Conservation (phyloP, 2,797 vertebrate genomes). For the Atherinosoma microstoma region DNA sequence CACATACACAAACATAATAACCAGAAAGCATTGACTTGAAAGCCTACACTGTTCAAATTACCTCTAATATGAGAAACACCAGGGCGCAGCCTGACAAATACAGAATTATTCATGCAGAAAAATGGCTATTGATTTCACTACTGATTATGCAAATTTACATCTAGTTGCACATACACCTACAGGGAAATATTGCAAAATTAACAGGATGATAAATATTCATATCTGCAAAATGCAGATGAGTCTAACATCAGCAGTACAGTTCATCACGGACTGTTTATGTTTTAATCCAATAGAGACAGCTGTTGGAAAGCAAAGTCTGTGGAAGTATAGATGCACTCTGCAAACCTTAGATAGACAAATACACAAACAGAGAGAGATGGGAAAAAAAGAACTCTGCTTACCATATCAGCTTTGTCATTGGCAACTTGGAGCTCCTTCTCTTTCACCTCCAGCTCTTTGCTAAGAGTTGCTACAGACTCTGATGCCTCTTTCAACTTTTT, state of each 20-base stretch:
- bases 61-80: not conserved
- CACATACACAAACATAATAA: not conserved
- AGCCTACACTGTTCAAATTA: not conserved
- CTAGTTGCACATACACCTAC: not conserved
- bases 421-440: constrained; percentile 94
- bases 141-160: not conserved
- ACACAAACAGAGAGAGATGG: constrained; percentile 69
- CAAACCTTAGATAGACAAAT: not conserved
- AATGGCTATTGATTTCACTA: not conserved
- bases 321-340: not conserved
- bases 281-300: not conserved
- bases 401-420: constrained; percentile 94
- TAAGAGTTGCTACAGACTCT: constrained; percentile 90
- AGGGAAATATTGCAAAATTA: not conserved
- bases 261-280: not conserved
- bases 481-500: constrained; percentile 96
- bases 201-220: not conserved
- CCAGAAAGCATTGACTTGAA: not conserved
- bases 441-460: constrained; percentile 92
- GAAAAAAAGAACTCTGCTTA: constrained; percentile 52
- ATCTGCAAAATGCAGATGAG: not conserved
- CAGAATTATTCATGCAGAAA: not conserved
- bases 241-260: not conserved
- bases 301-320: not conserved
- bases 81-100: not conserved